These are phyloP conservation scores for Orchestia grillus DNA, from an alignment of 1,140 invertebrate species.

Conservation along the genomic window DNA sequence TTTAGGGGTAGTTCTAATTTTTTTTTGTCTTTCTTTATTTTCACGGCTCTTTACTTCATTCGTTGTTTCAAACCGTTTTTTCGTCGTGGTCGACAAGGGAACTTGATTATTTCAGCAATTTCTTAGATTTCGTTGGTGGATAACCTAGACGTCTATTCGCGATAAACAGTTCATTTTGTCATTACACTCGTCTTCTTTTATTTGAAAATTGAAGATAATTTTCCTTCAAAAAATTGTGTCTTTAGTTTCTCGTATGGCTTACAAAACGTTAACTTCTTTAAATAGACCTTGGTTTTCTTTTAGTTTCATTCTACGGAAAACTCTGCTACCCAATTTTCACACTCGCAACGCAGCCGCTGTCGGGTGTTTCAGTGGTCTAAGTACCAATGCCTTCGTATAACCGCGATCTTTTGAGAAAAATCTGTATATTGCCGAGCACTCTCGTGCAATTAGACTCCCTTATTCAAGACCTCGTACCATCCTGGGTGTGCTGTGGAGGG, in stretches of 20 bases:
- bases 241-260: too few species aligned
- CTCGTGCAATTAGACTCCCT: background rate
- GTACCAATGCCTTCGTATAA: background rate
- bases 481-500: background rate
- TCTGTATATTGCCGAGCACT: background rate
- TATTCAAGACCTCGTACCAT: background rate
- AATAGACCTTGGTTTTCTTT: too few species aligned
- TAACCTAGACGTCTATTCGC: too few species aligned
- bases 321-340: too few species aligned
- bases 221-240: too few species aligned
- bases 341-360: background rate
- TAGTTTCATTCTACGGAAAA: too few species aligned
- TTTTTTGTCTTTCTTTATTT: background rate
- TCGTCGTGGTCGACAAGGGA: background rate
- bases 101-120: background rate
- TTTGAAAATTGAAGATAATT: too few species aligned
- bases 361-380: background rate
- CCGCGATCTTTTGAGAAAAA: background rate
- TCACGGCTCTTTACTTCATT: background rate
- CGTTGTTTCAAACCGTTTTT: background rate
- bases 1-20: background rate
- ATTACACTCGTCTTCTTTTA: too few species aligned
- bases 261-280: too few species aligned
- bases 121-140: background rate
- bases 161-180: too few species aligned